Evolutionary conservation across 1,140 invertebrate genomes (phyloP), one percentile per base, ranked within the genome.

Genomic region (Drosophila ironensis): DNA sequence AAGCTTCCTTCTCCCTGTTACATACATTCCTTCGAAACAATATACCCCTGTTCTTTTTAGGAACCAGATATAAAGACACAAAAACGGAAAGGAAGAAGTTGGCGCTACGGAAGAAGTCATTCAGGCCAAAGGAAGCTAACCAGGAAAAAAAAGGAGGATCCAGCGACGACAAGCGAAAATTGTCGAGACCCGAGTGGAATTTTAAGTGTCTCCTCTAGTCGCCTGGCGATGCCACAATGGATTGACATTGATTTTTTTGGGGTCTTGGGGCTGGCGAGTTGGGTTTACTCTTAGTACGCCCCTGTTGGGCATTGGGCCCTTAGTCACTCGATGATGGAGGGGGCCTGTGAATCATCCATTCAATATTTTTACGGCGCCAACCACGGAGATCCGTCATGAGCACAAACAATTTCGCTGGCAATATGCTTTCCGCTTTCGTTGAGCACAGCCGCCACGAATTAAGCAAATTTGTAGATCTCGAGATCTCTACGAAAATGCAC

Each of bases 211-310:
- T 24, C 12, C 25, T 28, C 19, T 12, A 22, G 40, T 22, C 27
- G 2, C 17, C n/a, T 2, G 46, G n/a, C 14, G 47, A 38, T 76
- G 60, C 66, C 33, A 84, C 78, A 78, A 84, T 71, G 78, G 53
- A 30, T 25, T 78, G 69, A 54, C 78, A 84, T 86, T 84, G 78
- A 84, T 80, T 84, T 71, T 71, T 57, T 80, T 63, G 60, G 76
- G 67, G 46, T 46, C 50, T 63, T 45, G 16, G 38, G n/a, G 46
- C 20, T 42, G 25, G 25, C n/a, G n/a, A n/a, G n/a, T n/a, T n/a
- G 27, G 53, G 35, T 67, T 54, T 68, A 37, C 66, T 51, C 38
- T 73, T 63, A 63, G 48, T 72, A 67, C 41, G 9, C 11, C 27
- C 50, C 27, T 67, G n/a, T n/a, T n/a, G n/a, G n/a, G n/a, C n/a